These are phyloP conservation scores for Thermophis baileyi DNA, from an alignment of 2,113 vertebrate species.

Conservation along the genomic window DNA sequence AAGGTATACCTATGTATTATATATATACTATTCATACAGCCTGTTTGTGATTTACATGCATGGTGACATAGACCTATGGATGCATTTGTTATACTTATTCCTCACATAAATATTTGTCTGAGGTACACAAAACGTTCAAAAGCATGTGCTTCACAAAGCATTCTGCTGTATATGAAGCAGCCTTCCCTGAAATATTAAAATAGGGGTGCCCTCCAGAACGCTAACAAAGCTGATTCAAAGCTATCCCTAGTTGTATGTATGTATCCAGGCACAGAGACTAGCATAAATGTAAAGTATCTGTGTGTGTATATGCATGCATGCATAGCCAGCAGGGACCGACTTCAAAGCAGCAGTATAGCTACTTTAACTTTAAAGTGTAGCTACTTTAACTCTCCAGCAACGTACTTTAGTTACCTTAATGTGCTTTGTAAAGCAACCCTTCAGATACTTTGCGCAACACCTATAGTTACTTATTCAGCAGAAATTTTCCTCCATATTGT, in stretches of 20 bases:
- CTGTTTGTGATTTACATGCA: slow-evolving; percentile 8
- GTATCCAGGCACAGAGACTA: background rate
- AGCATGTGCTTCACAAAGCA: background rate
- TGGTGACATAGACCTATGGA: background rate
- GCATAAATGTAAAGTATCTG: background rate
- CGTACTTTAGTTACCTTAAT: background rate
- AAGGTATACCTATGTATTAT: background rate
- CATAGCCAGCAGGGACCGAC: background rate
- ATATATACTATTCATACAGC: background rate
- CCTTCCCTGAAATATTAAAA: background rate
- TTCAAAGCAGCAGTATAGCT: background rate
- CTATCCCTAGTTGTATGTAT: background rate
- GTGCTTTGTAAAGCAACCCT: background rate
- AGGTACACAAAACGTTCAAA: background rate
- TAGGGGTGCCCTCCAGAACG: background rate
- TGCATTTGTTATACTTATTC: background rate
- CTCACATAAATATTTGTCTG: background rate
- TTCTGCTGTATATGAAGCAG: background rate
- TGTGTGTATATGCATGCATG: background rate
- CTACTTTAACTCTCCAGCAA: background rate
- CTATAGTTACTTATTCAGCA: background rate
- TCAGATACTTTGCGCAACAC: background rate
- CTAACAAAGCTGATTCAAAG: background rate
- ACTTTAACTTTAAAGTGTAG: background rate
- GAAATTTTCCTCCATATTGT: background rate